These are phyloP conservation scores for Neomicropteryx cornuta DNA, from an alignment of 1,140 invertebrate genomes.

Conservation along the genomic window DNA sequence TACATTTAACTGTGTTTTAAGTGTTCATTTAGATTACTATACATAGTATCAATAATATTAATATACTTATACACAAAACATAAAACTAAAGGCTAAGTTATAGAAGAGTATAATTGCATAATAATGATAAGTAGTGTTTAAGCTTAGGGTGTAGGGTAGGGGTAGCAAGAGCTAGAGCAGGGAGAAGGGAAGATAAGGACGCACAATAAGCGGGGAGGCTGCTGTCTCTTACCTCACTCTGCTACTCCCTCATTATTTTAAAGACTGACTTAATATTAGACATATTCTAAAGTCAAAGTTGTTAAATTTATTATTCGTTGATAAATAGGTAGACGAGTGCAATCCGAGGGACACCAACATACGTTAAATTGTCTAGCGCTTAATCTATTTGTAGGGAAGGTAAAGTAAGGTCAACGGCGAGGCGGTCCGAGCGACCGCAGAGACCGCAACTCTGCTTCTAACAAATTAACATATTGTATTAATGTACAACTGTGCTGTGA, in stretches of 20 bases:
- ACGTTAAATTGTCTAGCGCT: no score
- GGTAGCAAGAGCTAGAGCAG: no score
- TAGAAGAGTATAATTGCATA: no score
- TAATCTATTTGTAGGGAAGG: no score
- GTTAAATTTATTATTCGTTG: constrained; percentile 17
- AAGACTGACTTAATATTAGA: constrained; percentile 17
- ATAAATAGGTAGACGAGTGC: no score
- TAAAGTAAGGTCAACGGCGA: no score
- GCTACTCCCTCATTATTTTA: constrained; percentile 18
- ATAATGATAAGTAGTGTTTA: no score
- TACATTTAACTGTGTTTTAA: constrained; percentile 36
- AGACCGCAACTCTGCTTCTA: constrained; percentile 8
- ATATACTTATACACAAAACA: constrained; percentile 28
- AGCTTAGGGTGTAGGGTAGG: no score
- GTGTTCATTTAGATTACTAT: constrained; percentile 36
- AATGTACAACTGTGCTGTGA: constrained; percentile 19
- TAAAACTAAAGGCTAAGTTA: no score
- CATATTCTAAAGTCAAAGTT: constrained; percentile 2
- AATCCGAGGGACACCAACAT: no score
- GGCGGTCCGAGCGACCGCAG: constrained; percentile 2
- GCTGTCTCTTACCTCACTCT: constrained; percentile 5
- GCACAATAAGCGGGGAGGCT: no score
- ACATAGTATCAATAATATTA: constrained; percentile 31
- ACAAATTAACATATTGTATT: constrained; percentile 17
- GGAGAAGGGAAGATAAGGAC: no score